phyloP scores from a whole-genome alignment of 2,888 invertebrate genomes.

The Drosophila robusta region DNA sequence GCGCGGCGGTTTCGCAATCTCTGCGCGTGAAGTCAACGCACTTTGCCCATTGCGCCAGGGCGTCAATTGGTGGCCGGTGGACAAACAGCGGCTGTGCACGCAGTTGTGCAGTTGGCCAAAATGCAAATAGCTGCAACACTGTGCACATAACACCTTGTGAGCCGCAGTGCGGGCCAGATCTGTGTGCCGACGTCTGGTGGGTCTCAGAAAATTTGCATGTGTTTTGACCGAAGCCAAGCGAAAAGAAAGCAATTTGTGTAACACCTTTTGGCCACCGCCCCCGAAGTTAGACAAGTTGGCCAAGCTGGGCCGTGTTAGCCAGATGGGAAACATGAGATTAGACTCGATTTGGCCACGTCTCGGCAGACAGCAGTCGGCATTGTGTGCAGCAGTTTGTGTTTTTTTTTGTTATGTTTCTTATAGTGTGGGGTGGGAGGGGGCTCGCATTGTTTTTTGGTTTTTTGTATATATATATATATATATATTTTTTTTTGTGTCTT shows the following conservation, averaged over 20 bases:
- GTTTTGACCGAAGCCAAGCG: background rate
- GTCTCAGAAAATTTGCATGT: conserved; percentile 16
- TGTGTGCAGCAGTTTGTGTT: background rate
- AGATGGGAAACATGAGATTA: conserved; percentile 17
- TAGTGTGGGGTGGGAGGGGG: background rate
- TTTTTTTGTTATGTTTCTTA: background rate
- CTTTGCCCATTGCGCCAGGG: conserved; percentile 19
- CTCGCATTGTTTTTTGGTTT: conserved; percentile 16
- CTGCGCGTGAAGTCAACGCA: conserved; percentile 31
- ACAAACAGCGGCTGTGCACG: conserved; percentile 13
- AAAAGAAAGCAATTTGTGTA: conserved; percentile 26
- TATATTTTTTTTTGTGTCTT: conserved; percentile 13
- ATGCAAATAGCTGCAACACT: conserved; percentile 20
- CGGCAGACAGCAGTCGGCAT: conserved; percentile 8
- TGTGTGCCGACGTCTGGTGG: background rate
- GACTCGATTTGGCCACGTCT: conserved; percentile 7
- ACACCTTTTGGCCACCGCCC: conserved; percentile 12
- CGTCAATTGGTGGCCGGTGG: conserved; percentile 36
- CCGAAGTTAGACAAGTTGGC: conserved; percentile 3
- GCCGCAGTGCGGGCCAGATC: background rate
- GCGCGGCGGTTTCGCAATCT: conserved; percentile 9
- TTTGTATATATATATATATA: conserved; percentile 9
- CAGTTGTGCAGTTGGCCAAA: conserved; percentile 38
- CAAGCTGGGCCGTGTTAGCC: background rate
- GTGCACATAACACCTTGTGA: conserved; percentile 12